These are phyloP conservation scores for Apotomis turbidana DNA, from an alignment of 2,888 invertebrate genomes.

Conservation along the genomic window DNA sequence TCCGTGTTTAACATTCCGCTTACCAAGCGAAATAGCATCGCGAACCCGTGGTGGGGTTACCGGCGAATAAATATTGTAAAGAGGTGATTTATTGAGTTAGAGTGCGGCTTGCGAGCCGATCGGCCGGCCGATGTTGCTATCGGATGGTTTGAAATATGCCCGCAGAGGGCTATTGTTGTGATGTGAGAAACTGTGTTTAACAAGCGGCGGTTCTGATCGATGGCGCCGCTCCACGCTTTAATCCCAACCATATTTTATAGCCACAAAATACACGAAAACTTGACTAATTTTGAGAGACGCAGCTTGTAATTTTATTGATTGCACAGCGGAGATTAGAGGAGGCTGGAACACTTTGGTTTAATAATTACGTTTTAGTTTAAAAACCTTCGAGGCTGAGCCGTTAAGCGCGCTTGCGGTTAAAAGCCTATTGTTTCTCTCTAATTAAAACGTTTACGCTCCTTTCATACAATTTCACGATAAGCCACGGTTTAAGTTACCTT, in stretches of 20 bases:
- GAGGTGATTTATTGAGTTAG: conserved; percentile 79
- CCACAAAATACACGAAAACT: conserved; percentile 69
- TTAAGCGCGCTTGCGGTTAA: conserved; percentile 26
- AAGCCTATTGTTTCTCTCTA: conserved; percentile 26
- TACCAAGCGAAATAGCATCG: conserved; percentile 51
- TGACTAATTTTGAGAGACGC: conserved; percentile 53
- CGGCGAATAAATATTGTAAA: conserved; percentile 82
- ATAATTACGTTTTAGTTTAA: conserved; percentile 25
- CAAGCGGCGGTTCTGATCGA: conserved; percentile 76
- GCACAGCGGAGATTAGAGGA: conserved; percentile 23
- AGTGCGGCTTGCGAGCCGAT: conserved; percentile 70
- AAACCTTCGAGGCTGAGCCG: conserved; percentile 21
- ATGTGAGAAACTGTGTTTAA: conserved; percentile 83
- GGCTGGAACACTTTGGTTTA: conserved; percentile 27
- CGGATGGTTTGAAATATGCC: conserved; percentile 81
- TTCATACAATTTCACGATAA: conserved; percentile 27
- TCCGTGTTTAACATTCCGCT: conserved; percentile 28
- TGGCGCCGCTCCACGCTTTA: conserved; percentile 64
- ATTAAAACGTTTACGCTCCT: conserved; percentile 31
- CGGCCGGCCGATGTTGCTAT: conserved; percentile 76
- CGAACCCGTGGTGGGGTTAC: conserved; percentile 65
- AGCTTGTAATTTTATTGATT: conserved; percentile 38
- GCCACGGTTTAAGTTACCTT: conserved; percentile 5
- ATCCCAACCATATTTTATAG: conserved; percentile 68
- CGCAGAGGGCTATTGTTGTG: conserved; percentile 79